phyloP scores from a whole-genome alignment of 2,113 vertebrate genomes.

The Dicerorhinus sumatrensis region DNA sequence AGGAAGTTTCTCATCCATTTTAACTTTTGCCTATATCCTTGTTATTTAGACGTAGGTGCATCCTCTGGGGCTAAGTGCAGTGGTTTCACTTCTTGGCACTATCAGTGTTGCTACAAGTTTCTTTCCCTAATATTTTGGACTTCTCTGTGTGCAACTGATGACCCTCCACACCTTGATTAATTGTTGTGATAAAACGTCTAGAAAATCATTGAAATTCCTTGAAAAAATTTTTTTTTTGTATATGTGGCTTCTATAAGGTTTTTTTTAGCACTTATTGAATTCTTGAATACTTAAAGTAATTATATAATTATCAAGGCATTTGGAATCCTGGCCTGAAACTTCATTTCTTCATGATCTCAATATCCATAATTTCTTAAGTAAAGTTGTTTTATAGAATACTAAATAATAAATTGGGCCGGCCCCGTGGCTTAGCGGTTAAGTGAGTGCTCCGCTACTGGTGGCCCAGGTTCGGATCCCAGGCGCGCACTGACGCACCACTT shows the following conservation, averaged over 20 bases:
- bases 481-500: too few species aligned
- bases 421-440: too few species aligned
- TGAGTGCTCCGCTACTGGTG: too few species aligned
- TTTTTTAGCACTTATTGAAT: background rate
- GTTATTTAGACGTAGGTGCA: background rate
- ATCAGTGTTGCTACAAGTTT: background rate
- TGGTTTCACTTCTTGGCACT: background rate
- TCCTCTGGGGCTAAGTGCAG: background rate
- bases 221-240: background rate
- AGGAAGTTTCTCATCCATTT: background rate
- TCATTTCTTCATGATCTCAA: background rate
- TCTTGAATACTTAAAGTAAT: background rate
- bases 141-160: background rate
- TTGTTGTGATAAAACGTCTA: background rate
- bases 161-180: background rate
- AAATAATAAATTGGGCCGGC: background rate
- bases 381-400: background rate
- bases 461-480: too few species aligned
- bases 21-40: background rate
- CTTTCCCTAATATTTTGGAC: background rate
- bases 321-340: background rate
- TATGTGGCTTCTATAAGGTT: background rate
- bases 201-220: background rate
- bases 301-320: background rate
- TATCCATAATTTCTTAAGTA: background rate